Base-by-base conservation (phyloP, 1,140 invertebrate species). In the Sitobion miscanthi region DNA sequence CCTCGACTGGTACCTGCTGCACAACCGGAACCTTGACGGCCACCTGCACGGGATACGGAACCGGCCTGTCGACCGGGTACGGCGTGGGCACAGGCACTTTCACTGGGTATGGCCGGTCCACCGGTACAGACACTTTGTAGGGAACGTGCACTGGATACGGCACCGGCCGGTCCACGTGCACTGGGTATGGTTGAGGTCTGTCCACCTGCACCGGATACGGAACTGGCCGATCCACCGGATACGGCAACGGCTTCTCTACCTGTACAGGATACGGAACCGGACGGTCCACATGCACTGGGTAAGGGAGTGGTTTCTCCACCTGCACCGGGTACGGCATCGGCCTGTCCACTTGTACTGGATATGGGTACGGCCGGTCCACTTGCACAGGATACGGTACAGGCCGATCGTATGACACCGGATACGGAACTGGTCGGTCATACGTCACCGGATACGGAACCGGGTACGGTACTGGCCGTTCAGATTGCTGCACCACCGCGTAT, bases 231-330 rank as follows among this genome's bases (percentile, higher is more conserved):
- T 86, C 82, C 23, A 93, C 77, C 11, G 91, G 91, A 45, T 93
- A 93, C n/a, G 91, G 91, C 5, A 93, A 25, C 4, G 91, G 91
- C 7, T 83, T 83, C 11, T 93, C 91, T 6, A 93, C 91, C 8
- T 93, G 82, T 0, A 93, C 91, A 21, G 91, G 91, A 23, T 93
- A 93, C 25, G 91, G 91, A 14, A 93, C 17, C 17, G 91, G 91
- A 17, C 57, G 54, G 7, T 93, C 82, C 82, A 93, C 91, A 1
- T 96, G 96, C 62, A 97, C 97, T n/a, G 96, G 96, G 95, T 97
- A 97, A 85, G 97, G 97, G 94, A 97, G 96, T 95, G 97, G 97
- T 95, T 97, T 97, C 94, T 97, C 97, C 0, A 96, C 95, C 0
- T 94, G 94, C 8, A 95, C 95, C 69, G 96, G 95, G 91, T 96